phyloP scores from a whole-genome alignment of 1,140 invertebrate species.

The Listronotus bonariensis region DNA sequence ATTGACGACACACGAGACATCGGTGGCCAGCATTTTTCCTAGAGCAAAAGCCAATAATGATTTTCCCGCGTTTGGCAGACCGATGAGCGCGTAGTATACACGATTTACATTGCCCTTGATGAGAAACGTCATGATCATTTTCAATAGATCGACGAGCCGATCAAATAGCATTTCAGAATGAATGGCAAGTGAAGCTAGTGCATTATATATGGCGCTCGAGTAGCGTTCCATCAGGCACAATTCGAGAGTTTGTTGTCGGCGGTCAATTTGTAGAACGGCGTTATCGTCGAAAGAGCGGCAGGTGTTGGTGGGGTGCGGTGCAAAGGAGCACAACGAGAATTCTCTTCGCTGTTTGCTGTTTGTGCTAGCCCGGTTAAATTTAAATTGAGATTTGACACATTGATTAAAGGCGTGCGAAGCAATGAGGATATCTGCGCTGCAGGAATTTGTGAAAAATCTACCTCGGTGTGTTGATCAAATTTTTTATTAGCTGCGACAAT shows the following conservation, averaged over 20 bases:
- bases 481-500: conserved; percentile 2
- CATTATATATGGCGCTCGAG: conserved; percentile 1
- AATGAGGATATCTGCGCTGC: conserved; percentile 3
- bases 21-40: conserved; percentile 3
- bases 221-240: conserved; percentile 3
- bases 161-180: conserved; percentile 2
- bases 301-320: conserved; percentile 3
- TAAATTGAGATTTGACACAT: conserved; percentile 2
- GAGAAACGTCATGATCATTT: conserved; percentile 4
- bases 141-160: neutral
- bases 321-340: neutral
- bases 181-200: neutral
- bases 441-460: conserved; percentile 1
- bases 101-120: conserved; percentile 3
- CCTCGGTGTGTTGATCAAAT: conserved; percentile 2
- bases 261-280: conserved; percentile 1
- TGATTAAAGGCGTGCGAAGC: conserved; percentile 1
- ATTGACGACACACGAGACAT: conserved; percentile 3
- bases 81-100: conserved; percentile 1
- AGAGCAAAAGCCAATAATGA: conserved; percentile 4
- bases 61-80: neutral
- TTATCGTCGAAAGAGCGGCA: neutral
- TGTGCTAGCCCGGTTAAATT: conserved; percentile 3
- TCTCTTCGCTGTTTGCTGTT: conserved; percentile 2
- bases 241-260: conserved; percentile 3